Evolutionary conservation across 2,113 vertebrate species (phyloP).

Genomic region (Xenopus tropicalis): UCB_Xtro_10.0 CM004448.2:126687001-126687500

Average conservation of each 20-base stretch:
- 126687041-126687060: background rate
- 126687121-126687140: background rate
- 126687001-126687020: too few relatives aligned
- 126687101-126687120: background rate
- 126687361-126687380: too few relatives aligned
- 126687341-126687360: too few relatives aligned
- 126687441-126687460: too few relatives aligned
- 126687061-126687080: background rate
- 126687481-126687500: too few relatives aligned
- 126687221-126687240: conserved; percentile 10
- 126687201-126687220: conserved; percentile 12
- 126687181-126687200: conserved; percentile 31
- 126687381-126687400: too few relatives aligned
- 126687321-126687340: background rate
- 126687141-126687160: background rate
- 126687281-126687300: conserved; percentile 34
- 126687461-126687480: too few relatives aligned
- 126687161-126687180: background rate
- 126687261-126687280: conserved; percentile 14
- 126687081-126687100: background rate
- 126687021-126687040: too few relatives aligned
- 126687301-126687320: conserved; percentile 24
- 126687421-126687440: too few relatives aligned
- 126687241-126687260: conserved; percentile 25
- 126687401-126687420: too few relatives aligned